Base-by-base conservation (phyloP, 2,797 vertebrate genomes). In the Malurus leucopterus region DNA sequence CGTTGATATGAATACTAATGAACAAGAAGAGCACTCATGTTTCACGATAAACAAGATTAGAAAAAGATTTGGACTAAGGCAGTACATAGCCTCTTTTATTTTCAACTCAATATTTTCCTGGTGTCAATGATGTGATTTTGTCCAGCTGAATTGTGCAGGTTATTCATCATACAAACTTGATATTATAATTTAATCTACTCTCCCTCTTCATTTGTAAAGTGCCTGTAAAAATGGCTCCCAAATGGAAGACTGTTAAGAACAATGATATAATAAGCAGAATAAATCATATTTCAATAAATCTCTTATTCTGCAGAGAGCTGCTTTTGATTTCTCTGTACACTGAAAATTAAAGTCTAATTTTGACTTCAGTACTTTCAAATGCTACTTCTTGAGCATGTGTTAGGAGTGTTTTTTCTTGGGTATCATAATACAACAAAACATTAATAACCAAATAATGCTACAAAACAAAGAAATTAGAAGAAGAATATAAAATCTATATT, bases 151-250 rank as follows among this genome's bases (percentile, higher is more conserved):
- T 93, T 86, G 81, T 62, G 29, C 49, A 91, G 32, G 47, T 57
- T 89, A 75, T 85, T 80, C 89, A 49, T 63, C 63, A 75, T 36
- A 78, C 6, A 86, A 90, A 91, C 88, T 43, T 86, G 75, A 84
- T 71, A 86, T 94, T 92, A 68, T 82, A 26, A 85, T 90, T 93
- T 89, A 81, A 88, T 89, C n/a, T 81, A 16, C 82, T 58, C 27
- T 67, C 46, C 70, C 50, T 62, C 43, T 83, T 87, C 21, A 89
- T 94, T 90, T 80, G 51, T 84, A 85, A 92, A 92, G 26, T 89
- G 89, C n/a, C 55, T 59, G 41, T 88, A 77, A 84, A 89, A 93
- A 84, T 72, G 55, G n/a, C 11, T 85, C 24, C 67, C 41, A 77
- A 89, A 89, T 51, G 58, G 36, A 87, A 69, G 41, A 75, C 38